Evolutionary conservation across 2,113 vertebrate genomes (phyloP), one percentile per base, ranked within the genome.

Genomic region (Embiotoca jacksoni): DNA sequence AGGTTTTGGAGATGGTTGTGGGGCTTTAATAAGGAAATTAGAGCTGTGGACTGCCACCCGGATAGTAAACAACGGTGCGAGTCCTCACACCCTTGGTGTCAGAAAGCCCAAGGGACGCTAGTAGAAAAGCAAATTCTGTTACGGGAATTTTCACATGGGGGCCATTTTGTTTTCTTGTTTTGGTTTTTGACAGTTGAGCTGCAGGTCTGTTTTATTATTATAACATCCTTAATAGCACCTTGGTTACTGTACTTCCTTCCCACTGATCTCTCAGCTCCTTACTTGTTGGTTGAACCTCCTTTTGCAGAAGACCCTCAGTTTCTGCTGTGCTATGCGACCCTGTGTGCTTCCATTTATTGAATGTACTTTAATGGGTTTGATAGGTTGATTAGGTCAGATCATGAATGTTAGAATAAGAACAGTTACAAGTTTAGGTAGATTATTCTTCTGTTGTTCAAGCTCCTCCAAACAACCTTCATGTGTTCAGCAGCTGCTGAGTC

Each of bases 11-110:
- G 85, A 73, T 69, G 72, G 37, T 75, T 31, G 64, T 8, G 72
- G 75, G 85, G 90, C 91, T 96, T 96, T 96, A 95, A 94, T 94
- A 96, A 95, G 93, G 92, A 95, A 95, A 95, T 97, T 95, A 96
- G 93, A 94, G 89, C 77, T 58, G 79, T 69, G 87, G 91, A 65
- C 90, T 92, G 90, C 94, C 93, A 95, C 94, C 91, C 90, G 90
- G 72, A 89, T 92, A 94, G 94, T 93, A 96, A 95, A 95, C 94
- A 93, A 93, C 91, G 87, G 93, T 88, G 92, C 47, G 72, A 91
- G 76, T 80, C 85, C 82, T 90, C 83, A 89, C 90, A 80, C 93
- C 88, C 66, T 64, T 32, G 71, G 84, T 41, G 75, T 86, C 75
- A 79, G 73, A 75, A 78, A 60, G 66, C 49, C 66, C 75, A 75